A percentile compares a stretch with the other conserved stretches of the same genome.
phyloP scores from a whole-genome alignment of 2,888 invertebrate species.

The Euclidia mi region DNA sequence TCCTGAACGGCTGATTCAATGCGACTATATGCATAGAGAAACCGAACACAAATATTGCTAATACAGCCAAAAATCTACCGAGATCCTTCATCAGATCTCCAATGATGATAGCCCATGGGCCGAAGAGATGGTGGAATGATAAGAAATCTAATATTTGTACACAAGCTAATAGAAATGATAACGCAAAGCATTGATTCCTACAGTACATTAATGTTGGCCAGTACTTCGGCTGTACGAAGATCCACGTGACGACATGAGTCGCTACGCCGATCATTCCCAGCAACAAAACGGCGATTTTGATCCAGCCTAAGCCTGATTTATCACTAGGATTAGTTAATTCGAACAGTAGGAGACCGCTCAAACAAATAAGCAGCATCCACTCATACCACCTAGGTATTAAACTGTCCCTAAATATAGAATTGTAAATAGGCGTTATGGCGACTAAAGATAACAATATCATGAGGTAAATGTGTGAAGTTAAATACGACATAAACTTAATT shows the following conservation, averaged over 20 bases:
- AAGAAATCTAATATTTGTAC: slow-evolving; percentile 99
- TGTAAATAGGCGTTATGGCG: slow-evolving; percentile 96
- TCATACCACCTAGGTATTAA: slow-evolving; percentile 98
- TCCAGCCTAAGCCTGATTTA: slow-evolving; percentile 98
- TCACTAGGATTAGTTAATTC: slow-evolving; percentile 99
- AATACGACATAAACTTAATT: slow-evolving; percentile 99
- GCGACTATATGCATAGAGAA: slow-evolving; percentile 99
- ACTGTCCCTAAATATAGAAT: slow-evolving; percentile 93
- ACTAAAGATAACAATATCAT: slow-evolving; percentile 98
- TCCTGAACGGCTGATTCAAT: slow-evolving; percentile 97
- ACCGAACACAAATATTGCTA: slow-evolving; percentile 99
- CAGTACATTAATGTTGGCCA: slow-evolving; percentile 98
- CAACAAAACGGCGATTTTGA: slow-evolving; percentile 95
- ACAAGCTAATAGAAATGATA: slow-evolving; percentile 98
- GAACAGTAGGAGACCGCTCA: slow-evolving; percentile 98
- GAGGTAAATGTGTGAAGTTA: slow-evolving; percentile 99
- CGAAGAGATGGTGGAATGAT: slow-evolving; percentile 99
- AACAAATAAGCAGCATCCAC: slow-evolving; percentile 98
- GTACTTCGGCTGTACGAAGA: slow-evolving; percentile 91
- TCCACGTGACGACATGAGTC: slow-evolving; percentile 95
- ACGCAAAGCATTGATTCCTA: slow-evolving; percentile 98
- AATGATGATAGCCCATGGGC: slow-evolving; percentile 99
- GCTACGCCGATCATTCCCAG: slow-evolving; percentile 97
- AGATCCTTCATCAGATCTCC: slow-evolving; percentile 98
- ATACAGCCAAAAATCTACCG: slow-evolving; percentile 98